phyloP scores from a whole-genome alignment of 2,888 invertebrate genomes.

The Oscheius onirici region DNA sequence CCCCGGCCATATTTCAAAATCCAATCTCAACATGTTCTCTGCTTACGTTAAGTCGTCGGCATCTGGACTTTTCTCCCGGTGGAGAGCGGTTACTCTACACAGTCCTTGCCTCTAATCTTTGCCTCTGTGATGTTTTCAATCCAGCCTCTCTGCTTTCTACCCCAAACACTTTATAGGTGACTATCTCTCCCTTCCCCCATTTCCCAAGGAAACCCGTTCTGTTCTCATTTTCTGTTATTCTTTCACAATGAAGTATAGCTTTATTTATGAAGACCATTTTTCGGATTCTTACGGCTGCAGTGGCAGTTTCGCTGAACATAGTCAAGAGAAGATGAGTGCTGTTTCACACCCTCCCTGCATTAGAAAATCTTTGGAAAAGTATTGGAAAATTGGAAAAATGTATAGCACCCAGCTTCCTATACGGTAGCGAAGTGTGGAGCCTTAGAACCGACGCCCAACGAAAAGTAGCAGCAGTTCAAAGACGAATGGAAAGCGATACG shows the following conservation, averaged over 20 bases:
- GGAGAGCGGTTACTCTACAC: background rate
- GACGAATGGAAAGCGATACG: no score
- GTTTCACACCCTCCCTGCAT: no score
- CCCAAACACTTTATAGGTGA: conserved; percentile 17
- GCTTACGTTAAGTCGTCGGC: background rate
- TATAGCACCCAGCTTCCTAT: no score
- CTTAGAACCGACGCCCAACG: no score
- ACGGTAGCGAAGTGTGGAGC: no score
- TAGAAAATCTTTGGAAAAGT: no score
- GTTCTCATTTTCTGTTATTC: conserved; percentile 21
- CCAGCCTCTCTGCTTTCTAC: conserved; percentile 9
- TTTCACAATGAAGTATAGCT: background rate
- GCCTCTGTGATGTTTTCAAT: conserved; percentile 32
- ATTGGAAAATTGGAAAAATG: no score
- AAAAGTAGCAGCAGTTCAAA: no score
- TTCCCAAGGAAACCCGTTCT: conserved; percentile 10
- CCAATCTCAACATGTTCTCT: background rate
- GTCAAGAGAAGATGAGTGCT: no score
- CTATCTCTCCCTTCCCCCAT: background rate
- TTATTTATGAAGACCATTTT: background rate
- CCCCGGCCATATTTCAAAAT: background rate
- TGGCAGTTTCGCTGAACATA: no score
- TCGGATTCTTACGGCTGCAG: no score
- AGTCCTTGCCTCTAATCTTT: conserved; percentile 23
- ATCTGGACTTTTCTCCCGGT: background rate